Conservation (phyloP, 1,140 invertebrate genomes). For the Temnothorax longispinosus region DNA sequence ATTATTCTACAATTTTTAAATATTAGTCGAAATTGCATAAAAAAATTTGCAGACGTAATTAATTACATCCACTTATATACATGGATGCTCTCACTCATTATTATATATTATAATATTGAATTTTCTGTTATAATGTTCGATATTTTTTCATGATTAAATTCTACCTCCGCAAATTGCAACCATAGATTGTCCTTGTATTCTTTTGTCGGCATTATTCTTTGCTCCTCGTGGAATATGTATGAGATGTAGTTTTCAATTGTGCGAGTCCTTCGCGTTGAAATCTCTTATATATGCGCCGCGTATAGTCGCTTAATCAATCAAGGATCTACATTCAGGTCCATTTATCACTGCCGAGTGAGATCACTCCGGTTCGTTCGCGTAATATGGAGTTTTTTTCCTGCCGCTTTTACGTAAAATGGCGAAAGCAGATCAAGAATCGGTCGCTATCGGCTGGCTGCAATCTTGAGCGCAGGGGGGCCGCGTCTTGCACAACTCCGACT, state of each 20-base stretch:
- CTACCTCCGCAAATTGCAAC: neutral
- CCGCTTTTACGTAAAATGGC: slow-evolving; percentile 45
- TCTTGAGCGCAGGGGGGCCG: neutral
- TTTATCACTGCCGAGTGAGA: neutral
- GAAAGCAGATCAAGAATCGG: slow-evolving; percentile 41
- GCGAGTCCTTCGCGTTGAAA: slow-evolving; percentile 6
- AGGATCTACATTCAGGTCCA: slow-evolving; percentile 25
- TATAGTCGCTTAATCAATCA: neutral
- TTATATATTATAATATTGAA: neutral
- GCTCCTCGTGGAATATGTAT: slow-evolving; percentile 35
- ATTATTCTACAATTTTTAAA: neutral
- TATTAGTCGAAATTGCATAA: neutral
- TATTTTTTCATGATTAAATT: neutral
- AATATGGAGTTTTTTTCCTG: neutral
- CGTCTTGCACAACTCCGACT: slow-evolving; percentile 24
- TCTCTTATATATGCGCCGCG: neutral
- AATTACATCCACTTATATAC: neutral
- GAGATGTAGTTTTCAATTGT: neutral
- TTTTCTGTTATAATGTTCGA: neutral
- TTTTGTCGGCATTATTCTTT: slow-evolving; percentile 1
- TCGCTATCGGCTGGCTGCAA: slow-evolving; percentile 18
- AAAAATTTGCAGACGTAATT: neutral
- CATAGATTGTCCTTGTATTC: neutral
- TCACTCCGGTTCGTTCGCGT: neutral
- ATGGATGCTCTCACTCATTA: neutral